phyloP scores from a whole-genome alignment of 2,113 vertebrate genomes.

The Gallinago media region DNA sequence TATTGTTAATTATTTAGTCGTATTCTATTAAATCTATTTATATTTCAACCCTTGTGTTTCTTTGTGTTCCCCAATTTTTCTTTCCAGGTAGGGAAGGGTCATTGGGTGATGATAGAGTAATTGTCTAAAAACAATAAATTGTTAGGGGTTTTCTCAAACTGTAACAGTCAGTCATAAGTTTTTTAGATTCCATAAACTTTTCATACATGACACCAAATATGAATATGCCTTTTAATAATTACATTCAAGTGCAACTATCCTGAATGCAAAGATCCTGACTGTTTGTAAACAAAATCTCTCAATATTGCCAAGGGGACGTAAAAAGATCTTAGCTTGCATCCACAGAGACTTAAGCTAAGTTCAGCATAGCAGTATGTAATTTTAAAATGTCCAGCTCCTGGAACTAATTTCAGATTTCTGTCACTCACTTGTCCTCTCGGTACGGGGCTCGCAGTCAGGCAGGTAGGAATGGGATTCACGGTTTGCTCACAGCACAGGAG shows the following conservation, averaged over 20 bases:
- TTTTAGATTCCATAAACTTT: background rate
- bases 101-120: no score
- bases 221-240: background rate
- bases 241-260: background rate
- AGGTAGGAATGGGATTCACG: background rate
- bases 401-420: background rate
- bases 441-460: background rate
- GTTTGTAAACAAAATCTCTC: background rate
- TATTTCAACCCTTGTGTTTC: no score
- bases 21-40: no score
- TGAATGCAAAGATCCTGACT: background rate
- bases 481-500: background rate
- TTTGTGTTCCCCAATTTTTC: no score
- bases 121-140: no score
- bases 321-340: background rate
- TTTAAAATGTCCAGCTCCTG: background rate
- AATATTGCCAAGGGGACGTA: background rate
- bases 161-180: background rate
- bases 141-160: no score
- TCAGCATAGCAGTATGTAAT: background rate
- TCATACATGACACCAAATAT: background rate
- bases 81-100: no score
- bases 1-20: no score
- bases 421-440: background rate
- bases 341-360: background rate